Base-by-base conservation (phyloP, 1,140 invertebrate species). In the Pogonomyrmex barbatus region DNA sequence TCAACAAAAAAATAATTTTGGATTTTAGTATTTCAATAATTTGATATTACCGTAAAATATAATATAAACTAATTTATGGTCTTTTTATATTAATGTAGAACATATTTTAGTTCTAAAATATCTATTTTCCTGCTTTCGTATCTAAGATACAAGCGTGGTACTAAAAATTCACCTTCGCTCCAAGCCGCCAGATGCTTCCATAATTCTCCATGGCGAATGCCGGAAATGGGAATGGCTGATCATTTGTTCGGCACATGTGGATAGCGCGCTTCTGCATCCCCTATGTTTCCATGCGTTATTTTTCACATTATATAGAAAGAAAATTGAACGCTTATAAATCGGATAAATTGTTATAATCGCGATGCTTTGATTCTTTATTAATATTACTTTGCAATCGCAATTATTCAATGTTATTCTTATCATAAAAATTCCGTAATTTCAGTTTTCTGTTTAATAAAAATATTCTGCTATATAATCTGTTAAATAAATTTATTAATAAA, bases 231-330 rank as follows among this genome's bases (percentile, higher is more conserved):
- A 68, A 81, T 68, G 33, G 62, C 77, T 68, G 77, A 81, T 81
- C 77, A 70, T 81, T 81, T 68, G 62, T 81, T 65, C 60, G 45
- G 30, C 45, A 65, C 17, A 78, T 65, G 30, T 33, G 77, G n/a
- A 52, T 81, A 68, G 36, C 47, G 10, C 5, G 9, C 4, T 50
- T 77, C 42, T 14, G 75, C 75, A 47, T 68, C 47, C n/a, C 24
- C 8, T 4, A 33, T 30, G 47, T 68, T 24, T 56, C 4, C 9
- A n/a, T 24, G 5, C 47, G 9, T 54, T 54, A 54, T 54, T 68
- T 68, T 14, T 54, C 14, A 54, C 14, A 24, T 52, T 79, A 81
- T 52, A 42, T 42, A 2, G 2, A 14, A 33, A 62, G 42, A 36
- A 5, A 56, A 4, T 65, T 78, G 4, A 68, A 17, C 12, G 8